phyloP scores from a whole-genome alignment of 2,797 vertebrate genomes.

The Anguilla megastoma region DNA sequence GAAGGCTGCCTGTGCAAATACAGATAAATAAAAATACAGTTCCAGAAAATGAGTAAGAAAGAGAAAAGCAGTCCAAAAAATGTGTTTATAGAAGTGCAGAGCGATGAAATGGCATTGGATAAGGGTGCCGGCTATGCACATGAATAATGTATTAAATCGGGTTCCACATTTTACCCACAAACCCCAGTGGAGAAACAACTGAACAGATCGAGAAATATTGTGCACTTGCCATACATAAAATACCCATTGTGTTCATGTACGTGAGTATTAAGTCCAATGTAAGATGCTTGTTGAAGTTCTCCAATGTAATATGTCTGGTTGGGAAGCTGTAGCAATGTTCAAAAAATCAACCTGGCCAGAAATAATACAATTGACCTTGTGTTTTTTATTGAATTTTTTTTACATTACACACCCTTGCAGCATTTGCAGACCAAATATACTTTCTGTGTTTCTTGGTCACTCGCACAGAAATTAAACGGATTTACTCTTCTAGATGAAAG shows the following conservation, averaged over 20 bases:
- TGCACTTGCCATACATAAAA: not conserved
- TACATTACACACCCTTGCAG: constrained; percentile 41
- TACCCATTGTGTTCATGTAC: not conserved
- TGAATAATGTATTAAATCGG: not conserved
- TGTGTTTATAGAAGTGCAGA: not conserved
- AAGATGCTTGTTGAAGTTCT: not conserved
- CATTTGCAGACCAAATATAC: constrained; percentile 58
- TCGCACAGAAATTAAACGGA: constrained; percentile 60
- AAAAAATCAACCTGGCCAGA: constrained; percentile 45
- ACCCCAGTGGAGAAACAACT: not conserved
- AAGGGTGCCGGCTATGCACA: not conserved
- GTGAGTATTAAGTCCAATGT: not conserved
- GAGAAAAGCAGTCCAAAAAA: not conserved
- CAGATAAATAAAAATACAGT: not conserved
- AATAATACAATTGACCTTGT: constrained; percentile 57
- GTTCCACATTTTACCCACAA: not conserved
- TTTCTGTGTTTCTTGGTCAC: not conserved
- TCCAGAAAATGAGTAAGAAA: not conserved
- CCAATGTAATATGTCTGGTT: not conserved
- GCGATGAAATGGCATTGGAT: not conserved
- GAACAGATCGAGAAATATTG: not conserved
- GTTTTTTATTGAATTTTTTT: not conserved
- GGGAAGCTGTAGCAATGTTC: not conserved
- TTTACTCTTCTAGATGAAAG: not conserved
- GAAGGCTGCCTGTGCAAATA: not conserved